Percentiles rank a stretch among this genome's conserved stretches.
Evolutionary conservation across 2,888 invertebrate genomes (phyloP).

Genomic region (Archaeoteleia sp.): DNA sequence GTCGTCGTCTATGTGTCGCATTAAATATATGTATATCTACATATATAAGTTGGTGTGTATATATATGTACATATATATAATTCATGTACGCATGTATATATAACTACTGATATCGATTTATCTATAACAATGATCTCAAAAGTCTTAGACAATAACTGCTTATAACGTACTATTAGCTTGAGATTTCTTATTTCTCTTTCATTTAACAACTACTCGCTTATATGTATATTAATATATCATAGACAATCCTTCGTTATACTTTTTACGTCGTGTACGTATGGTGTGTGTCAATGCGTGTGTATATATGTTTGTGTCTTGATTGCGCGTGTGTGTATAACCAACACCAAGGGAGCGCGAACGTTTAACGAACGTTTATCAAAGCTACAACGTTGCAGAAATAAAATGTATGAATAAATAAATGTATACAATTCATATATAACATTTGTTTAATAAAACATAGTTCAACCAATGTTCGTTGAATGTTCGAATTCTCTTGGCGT

Average conservation of each 20-base stretch:
- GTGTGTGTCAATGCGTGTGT: conserved; percentile 13
- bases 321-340: conserved; percentile 10
- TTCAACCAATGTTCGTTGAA: too few species aligned
- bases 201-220: conserved; percentile 51
- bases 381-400: too few species aligned
- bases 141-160: conserved; percentile 46
- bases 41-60: too few species aligned
- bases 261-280: conserved; percentile 34
- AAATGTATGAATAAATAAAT: too few species aligned
- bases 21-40: conserved; percentile 36
- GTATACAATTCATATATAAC: too few species aligned
- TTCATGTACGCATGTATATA: conserved; percentile 41
- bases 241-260: conserved; percentile 51
- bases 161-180: conserved; percentile 56
- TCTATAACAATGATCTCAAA: conserved; percentile 51
- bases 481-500: too few species aligned
- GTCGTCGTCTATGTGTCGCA: conserved; percentile 57
- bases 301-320: too few species aligned
- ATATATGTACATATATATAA: conserved; percentile 24
- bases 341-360: conserved; percentile 4
- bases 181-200: conserved; percentile 56
- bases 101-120: conserved; percentile 53
- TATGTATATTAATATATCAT: conserved; percentile 41
- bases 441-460: too few species aligned
- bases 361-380: too few species aligned